These are phyloP conservation scores for Eupleurogrammus muticus DNA, from an alignment of 2,797 vertebrate genomes.

Conservation along the genomic window DNA sequence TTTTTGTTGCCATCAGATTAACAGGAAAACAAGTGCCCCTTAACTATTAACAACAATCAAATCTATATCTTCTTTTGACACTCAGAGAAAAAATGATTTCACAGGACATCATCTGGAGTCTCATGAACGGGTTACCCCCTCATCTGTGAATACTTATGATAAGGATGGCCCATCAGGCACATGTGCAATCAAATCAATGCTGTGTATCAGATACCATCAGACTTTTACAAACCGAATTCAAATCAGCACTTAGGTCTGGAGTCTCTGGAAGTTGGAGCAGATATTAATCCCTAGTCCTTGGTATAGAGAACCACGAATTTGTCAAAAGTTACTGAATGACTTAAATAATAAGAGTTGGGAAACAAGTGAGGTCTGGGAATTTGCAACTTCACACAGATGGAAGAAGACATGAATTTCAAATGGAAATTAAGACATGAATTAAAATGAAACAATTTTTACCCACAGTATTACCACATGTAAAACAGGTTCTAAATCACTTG, in stretches of 20 bases:
- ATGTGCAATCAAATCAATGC: slow-evolving; percentile 18
- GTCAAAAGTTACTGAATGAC: slow-evolving; percentile 20
- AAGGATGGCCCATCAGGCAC: neutral
- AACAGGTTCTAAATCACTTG: slow-evolving; percentile 77
- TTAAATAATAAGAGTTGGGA: slow-evolving; percentile 38
- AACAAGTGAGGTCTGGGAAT: slow-evolving; percentile 50
- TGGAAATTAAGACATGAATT: slow-evolving; percentile 71
- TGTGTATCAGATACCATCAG: slow-evolving; percentile 5
- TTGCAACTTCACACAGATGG: slow-evolving; percentile 62
- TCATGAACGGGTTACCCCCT: neutral
- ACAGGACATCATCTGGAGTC: slow-evolving; percentile 18
- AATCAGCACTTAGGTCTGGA: neutral
- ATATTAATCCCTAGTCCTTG: slow-evolving; percentile 6
- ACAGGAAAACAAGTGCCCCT: slow-evolving; percentile 19
- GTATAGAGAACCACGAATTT: neutral
- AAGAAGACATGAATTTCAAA: slow-evolving; percentile 63
- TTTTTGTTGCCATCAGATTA: slow-evolving; percentile 30
- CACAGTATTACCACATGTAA: slow-evolving; percentile 70
- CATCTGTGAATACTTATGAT: neutral
- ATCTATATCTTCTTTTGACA: slow-evolving; percentile 8
- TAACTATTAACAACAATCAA: slow-evolving; percentile 33
- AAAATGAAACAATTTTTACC: slow-evolving; percentile 67
- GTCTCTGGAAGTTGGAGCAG: slow-evolving; percentile 11
- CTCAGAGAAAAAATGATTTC: neutral
- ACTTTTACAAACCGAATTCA: slow-evolving; percentile 1